These are phyloP conservation scores for Temnothorax ravouxi DNA, from an alignment of 2,888 invertebrate genomes.

Conservation along the genomic window DNA sequence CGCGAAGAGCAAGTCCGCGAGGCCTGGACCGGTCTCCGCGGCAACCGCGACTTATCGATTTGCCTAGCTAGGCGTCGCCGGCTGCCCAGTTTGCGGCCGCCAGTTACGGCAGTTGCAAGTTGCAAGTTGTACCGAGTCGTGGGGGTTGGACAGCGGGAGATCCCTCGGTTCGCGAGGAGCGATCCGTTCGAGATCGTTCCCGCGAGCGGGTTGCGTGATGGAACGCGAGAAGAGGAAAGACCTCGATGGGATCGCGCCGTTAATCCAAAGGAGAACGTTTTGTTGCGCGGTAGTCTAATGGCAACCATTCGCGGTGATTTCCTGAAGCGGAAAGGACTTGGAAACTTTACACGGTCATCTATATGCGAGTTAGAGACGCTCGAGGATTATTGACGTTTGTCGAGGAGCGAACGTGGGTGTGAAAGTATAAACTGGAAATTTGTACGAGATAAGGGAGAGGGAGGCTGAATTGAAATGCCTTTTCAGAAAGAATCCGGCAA, in stretches of 20 bases:
- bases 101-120: not conserved
- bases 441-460: no score
- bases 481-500: not conserved
- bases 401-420: not conserved
- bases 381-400: not conserved
- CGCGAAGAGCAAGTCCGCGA: not conserved
- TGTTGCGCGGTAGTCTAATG: not conserved
- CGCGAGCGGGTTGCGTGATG: not conserved
- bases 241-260: not conserved
- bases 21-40: conserved; percentile 35
- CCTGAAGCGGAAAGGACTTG: not conserved
- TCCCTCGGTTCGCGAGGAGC: not conserved
- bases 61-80: conserved; percentile 19
- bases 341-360: not conserved
- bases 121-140: not conserved
- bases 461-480: not conserved
- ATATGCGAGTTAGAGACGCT: not conserved
- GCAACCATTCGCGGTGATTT: not conserved
- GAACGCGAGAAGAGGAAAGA: not conserved
- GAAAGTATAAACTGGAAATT: not conserved
- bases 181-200: not conserved
- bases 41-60: conserved; percentile 52
- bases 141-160: not conserved
- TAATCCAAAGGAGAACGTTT: not conserved
- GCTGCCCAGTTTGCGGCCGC: not conserved